Base-by-base conservation (phyloP, 2,888 invertebrate genomes). In the Autographa gamma region DNA sequence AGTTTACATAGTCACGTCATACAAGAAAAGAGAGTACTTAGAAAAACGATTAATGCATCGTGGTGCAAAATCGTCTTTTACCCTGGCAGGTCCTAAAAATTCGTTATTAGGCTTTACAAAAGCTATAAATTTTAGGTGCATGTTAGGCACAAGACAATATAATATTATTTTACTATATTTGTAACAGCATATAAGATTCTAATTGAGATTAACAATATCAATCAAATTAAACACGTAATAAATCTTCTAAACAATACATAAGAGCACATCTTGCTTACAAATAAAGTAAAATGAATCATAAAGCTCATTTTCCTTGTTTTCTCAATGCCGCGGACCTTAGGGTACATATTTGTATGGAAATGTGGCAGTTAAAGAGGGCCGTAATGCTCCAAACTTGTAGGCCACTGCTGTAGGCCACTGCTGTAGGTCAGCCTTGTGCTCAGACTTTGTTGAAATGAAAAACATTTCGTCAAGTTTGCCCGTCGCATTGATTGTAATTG, bases 261-360 rank as follows among this genome's bases (percentile, higher is more conserved):
- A 11, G 54, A 56, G 54, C 54, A 13, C 54, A 56, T 77, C 64
- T 60, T 60, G 32, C 60, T 60, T n/a, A 66, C 63, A 63, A 73
- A 77, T 71, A 74, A 80, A 81, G 59, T 70, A 59, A 59, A 69
- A 74, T 69, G 70, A 75, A 63, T 70, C 71, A 78, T 76, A 59
- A 72, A 56, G 9, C 11, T 52, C 19, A 67, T 81, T 77, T 79
- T 77, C 67, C 75, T 81, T 75, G 72, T 72, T 66, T 54, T 67
- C 69, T 70, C 75, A 71, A 77, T 73, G 74, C 56, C 69, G 38
- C 77, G 71, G 71, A 64, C 71, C 67, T 69, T 69, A 73, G 61
- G 73, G 61, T 69, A 60, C 69, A 69, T 78, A 77, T 81, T 81
- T 83, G 68, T 69, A 82, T 77, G 75, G 73, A 80, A 83, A 81